phyloP scores from a whole-genome alignment of 2,113 vertebrate species.

The Ardeotis arabs region DNA sequence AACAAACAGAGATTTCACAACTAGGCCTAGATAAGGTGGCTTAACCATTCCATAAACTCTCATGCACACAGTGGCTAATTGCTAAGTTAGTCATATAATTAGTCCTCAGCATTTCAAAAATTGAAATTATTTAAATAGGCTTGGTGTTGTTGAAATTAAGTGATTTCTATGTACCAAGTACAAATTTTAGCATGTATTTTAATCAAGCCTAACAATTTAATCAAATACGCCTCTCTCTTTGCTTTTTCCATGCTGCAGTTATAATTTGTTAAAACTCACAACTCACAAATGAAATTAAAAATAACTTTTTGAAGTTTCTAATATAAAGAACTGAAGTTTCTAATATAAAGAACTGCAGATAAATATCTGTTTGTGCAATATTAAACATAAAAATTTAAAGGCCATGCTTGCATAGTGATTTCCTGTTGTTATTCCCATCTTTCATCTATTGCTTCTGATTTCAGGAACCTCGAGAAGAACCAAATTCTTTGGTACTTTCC shows the following conservation, averaged over 20 bases:
- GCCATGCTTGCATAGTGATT: background rate
- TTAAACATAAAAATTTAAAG: background rate
- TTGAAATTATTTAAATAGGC: background rate
- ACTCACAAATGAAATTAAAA: background rate
- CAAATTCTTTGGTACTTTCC: slow-evolving; percentile 98
- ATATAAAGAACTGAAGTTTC: background rate
- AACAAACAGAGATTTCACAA: background rate
- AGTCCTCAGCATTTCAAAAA: background rate
- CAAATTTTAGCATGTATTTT: background rate
- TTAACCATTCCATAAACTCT: background rate
- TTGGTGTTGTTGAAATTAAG: background rate
- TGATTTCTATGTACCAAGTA: background rate
- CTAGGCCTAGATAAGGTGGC: background rate
- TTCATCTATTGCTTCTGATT: slow-evolving; percentile 76
- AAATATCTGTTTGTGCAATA: background rate
- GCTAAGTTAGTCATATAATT: background rate
- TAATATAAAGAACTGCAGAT: background rate
- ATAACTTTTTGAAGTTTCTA: background rate
- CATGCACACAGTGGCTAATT: background rate
- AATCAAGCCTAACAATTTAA: background rate
- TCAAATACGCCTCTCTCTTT: background rate
- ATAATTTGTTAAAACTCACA: background rate
- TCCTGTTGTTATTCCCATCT: slow-evolving; percentile 44
- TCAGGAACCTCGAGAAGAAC: slow-evolving; percentile 96
- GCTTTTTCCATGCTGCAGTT: background rate